A percentile compares a stretch with the other conserved stretches of the same genome.
Conservation (phyloP, 2,113 vertebrate genomes). For the Ornithorhynchus anatinus region DNA sequence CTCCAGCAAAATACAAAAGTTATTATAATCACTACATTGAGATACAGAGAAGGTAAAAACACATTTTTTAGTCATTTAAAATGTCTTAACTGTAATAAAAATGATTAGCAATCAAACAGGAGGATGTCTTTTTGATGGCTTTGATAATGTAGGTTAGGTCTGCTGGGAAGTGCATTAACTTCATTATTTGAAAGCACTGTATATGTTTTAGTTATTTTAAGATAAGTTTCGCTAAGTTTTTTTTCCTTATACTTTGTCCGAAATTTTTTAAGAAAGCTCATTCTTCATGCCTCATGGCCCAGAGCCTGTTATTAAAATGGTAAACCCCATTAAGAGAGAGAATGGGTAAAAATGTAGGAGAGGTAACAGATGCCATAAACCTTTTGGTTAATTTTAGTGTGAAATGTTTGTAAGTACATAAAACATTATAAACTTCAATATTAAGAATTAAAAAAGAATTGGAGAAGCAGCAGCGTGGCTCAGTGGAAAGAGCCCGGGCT, state of each 20-base stretch:
- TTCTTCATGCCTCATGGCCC: too few species aligned
- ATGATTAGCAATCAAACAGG: not conserved
- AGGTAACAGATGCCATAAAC: too few species aligned
- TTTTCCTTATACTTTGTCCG: too few species aligned
- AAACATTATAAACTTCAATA: too few species aligned
- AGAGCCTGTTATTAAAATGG: not conserved
- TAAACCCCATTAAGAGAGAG: not conserved
- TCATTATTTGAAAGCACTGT: not conserved
- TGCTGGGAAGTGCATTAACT: not conserved
- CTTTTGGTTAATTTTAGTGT: too few species aligned
- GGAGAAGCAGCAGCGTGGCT: too few species aligned
- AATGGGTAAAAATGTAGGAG: not conserved
- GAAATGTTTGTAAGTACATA: too few species aligned
- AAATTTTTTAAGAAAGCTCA: too few species aligned
- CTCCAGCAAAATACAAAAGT: conserved; percentile 1
- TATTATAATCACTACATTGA: not conserved
- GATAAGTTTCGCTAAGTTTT: not conserved
- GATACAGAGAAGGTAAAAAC: not conserved
- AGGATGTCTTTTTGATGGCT: not conserved
- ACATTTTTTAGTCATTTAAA: not conserved
- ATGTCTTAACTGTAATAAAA: not conserved
- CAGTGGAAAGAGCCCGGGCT: too few species aligned
- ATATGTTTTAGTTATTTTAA: not conserved
- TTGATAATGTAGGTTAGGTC: not conserved
- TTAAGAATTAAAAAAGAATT: too few species aligned